Base-by-base conservation (phyloP, 2,113 vertebrate species). In the Rhombomys opimus region DNA sequence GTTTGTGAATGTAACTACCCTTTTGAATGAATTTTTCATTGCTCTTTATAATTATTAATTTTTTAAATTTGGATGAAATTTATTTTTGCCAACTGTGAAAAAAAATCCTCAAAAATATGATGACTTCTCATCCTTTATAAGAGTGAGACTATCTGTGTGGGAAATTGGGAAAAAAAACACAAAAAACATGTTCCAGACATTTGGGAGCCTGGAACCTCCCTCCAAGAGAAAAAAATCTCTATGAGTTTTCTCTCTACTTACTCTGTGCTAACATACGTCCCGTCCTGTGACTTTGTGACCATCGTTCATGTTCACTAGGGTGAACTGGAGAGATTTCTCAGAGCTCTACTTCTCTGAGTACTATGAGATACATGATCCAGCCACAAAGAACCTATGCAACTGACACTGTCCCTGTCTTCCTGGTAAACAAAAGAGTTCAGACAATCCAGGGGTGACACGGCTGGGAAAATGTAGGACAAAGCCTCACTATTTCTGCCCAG, bases 321-420 rank as follows among this genome's bases (percentile, higher is more conserved):
- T 13, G 11, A 22, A 38, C 0, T 89, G 14, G 72, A 89, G 82
- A 38, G n/a, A 52, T 1, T 12, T 63, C 22, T 13, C 35, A 54
- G 54, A 3, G 23, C 35, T 20, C 23, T 81, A 32, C 32, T 35
- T 59, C 13, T 7, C 41, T 84, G 27, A 30, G 50, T 41, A 38
- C 50, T 4, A 4, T 1, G 3, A n/a, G 2, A 59, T 17, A 35
- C 3, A 52, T 0, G 0, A 30, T 23, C 6, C 23, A 87, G 17
- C 46, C 5, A 7, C 20, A 9, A 0, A 4, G 20, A 22, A 15
- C 12, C 0, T n/a, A 8, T n/a, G 20, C 3, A 11, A n/a, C 22
- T 30, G 30, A 27, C 9, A 12, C 8, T 27, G 13, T 68, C 30
- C 0, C 1, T 65, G 23, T 80, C 30, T 61, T 59, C 27, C 32